phyloP scores from a whole-genome alignment of 2,797 vertebrate species.

The Eremophila alpestris region DNA sequence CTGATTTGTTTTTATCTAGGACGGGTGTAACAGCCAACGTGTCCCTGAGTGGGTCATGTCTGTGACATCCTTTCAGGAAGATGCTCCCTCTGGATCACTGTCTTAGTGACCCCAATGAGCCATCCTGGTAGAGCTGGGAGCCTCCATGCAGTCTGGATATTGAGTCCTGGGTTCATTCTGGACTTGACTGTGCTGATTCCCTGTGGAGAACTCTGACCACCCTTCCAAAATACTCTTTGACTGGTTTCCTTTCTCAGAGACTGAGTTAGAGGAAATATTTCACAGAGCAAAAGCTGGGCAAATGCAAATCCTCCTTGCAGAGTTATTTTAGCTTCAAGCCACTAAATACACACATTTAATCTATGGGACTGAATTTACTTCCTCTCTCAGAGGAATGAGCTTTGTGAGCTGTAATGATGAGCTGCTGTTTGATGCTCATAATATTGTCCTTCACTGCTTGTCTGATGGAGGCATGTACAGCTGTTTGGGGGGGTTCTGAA shows the following conservation, averaged over 20 bases:
- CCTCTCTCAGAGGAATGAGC: not conserved
- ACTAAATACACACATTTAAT: not conserved
- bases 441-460: not conserved
- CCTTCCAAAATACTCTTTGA: not conserved
- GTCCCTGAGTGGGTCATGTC: not conserved
- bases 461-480: not conserved
- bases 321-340: not conserved
- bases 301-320: not conserved
- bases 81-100: not conserved
- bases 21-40: not conserved
- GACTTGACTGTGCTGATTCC: not conserved
- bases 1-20: not conserved
- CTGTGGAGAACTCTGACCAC: not conserved
- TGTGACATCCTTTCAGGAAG: not conserved
- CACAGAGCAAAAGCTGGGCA: not conserved
- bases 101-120: not conserved
- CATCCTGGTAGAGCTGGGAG: not conserved
- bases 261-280: not conserved
- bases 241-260: not conserved
- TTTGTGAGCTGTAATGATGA: slow-evolving; percentile 15
- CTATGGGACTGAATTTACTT: not conserved
- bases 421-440: slow-evolving; percentile 20
- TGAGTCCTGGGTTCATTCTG: not conserved
- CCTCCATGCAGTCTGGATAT: not conserved
- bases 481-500: not conserved